Evolutionary conservation across 2,113 vertebrate species (phyloP), one percentile per base, ranked within the genome.

Genomic region (Syngnathus scovelli): DNA sequence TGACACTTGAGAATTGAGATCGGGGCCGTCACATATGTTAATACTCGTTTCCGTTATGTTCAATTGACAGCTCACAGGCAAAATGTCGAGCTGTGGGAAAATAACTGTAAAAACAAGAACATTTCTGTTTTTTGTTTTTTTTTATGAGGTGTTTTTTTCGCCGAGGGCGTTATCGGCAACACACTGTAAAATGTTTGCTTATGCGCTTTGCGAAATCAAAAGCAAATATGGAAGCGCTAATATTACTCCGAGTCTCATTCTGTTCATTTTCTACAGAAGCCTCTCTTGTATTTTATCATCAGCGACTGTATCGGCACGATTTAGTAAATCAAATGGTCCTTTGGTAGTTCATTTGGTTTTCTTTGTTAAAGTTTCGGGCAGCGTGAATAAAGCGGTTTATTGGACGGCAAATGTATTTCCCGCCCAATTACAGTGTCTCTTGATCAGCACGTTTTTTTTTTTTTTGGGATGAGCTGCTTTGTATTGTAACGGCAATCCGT

Each of bases 71-170:
- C 46, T 46, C 64, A 70, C 46, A 21, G 51, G 60, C 56, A 78
- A 86, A 84, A 80, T 84, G 77, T 72, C 82, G 75, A 86, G 78
- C 77, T 84, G 83, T 89, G 80, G 64, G 82, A 66, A 88, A 88
- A 83, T 72, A 81, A 76, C 76, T 71, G 75, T 51, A 72, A 68
- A 76, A 9, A 62, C 9, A 33, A 58, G 55, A 27, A 49, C 16
- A 12, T 49, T 2, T n/a, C n/a, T n/a, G n/a, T n/a, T n/a, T n/a
- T n/a, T n/a, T n/a, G n/a, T 52, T 62, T 48, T 18, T 66, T 73
- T 60, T 63, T 55, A 66, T 65, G 11, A 44, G 4, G 43, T 4
- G 11, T 44, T 8, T 19, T 65, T 56, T 64, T 78, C 64, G 38
- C 7, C 7, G 8, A n/a, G 7, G 49, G 83, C 85, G 36, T 81